Percentiles rank a stretch among this genome's conserved stretches.
Evolutionary conservation across 2,797 vertebrate species (phyloP).

Genomic region (Remorina albescens): DNA sequence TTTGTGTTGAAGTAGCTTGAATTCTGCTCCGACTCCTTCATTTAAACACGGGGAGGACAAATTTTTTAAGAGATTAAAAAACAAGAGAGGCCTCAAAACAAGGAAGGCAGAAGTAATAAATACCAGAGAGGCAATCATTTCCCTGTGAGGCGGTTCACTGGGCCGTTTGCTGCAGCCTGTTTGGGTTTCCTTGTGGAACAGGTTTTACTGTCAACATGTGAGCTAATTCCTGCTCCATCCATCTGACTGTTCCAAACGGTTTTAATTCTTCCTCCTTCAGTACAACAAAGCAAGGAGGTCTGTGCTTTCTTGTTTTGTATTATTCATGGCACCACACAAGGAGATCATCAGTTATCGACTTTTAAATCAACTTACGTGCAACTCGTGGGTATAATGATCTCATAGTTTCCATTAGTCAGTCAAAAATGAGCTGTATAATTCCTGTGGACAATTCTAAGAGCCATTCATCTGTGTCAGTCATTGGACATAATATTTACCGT

Average conservation of each 20-base stretch:
- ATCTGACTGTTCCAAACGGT: constrained; percentile 14
- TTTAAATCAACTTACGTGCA: too few species aligned
- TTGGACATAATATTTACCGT: too few species aligned
- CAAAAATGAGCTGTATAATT: too few species aligned
- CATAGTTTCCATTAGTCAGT: background rate
- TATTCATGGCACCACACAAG: too few species aligned
- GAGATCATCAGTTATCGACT: background rate
- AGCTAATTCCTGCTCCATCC: background rate
- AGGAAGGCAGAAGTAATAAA: constrained; percentile 4
- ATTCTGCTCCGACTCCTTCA: background rate
- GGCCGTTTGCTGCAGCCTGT: background rate
- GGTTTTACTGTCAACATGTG: constrained; percentile 72
- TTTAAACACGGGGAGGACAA: background rate
- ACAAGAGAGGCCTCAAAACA: background rate
- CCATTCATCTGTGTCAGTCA: too few species aligned
- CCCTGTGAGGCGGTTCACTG: too few species aligned
- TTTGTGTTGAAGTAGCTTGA: background rate
- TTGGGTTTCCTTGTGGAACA: constrained; percentile 80
- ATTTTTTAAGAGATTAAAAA: too few species aligned
- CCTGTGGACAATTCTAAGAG: too few species aligned
- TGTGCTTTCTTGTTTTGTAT: background rate
- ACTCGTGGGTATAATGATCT: background rate
- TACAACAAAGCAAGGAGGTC: background rate
- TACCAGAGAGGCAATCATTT: background rate
- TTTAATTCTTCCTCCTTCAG: constrained; percentile 12